Evolutionary conservation across 2,888 invertebrate species (phyloP).

Genomic region (Aphelenchoides bicaudatus): DNA sequence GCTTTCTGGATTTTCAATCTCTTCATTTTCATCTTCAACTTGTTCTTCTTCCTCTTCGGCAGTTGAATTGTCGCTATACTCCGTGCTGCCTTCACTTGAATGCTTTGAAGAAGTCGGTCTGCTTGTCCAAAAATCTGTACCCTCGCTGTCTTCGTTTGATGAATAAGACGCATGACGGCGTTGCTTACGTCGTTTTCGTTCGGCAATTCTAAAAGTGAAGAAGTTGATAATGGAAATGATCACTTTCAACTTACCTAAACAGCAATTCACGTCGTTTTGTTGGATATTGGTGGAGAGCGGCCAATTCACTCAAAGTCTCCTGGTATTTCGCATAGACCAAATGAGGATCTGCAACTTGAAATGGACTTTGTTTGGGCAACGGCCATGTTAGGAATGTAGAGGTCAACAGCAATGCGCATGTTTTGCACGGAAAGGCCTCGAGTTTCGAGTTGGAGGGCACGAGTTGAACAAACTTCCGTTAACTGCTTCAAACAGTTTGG

Average conservation of each 20-base stretch:
- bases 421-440: slow-evolving; percentile 24
- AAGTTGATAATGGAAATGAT: background rate
- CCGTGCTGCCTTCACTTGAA: too few species aligned
- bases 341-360: slow-evolving; percentile 16
- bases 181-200: too few species aligned
- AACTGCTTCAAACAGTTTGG: slow-evolving; percentile 37
- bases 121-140: too few species aligned
- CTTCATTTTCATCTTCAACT: too few species aligned
- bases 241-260: background rate
- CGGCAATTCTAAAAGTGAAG: background rate
- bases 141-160: too few species aligned
- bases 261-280: slow-evolving; percentile 2
- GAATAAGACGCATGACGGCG: too few species aligned
- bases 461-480: slow-evolving; percentile 19
- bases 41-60: too few species aligned
- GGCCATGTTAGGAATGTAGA: slow-evolving; percentile 45
- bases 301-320: slow-evolving; percentile 9
- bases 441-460: background rate
- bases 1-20: too few species aligned
- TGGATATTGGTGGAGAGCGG: background rate
- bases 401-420: slow-evolving; percentile 31
- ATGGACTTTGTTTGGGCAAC: slow-evolving; percentile 21
- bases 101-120: too few species aligned
- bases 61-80: too few species aligned
- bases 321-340: slow-evolving; percentile 16